Percentiles rank a stretch among this genome's conserved stretches.
Conservation (phyloP, 1,140 invertebrate genomes). For the Acromyrmex echinatior region DNA sequence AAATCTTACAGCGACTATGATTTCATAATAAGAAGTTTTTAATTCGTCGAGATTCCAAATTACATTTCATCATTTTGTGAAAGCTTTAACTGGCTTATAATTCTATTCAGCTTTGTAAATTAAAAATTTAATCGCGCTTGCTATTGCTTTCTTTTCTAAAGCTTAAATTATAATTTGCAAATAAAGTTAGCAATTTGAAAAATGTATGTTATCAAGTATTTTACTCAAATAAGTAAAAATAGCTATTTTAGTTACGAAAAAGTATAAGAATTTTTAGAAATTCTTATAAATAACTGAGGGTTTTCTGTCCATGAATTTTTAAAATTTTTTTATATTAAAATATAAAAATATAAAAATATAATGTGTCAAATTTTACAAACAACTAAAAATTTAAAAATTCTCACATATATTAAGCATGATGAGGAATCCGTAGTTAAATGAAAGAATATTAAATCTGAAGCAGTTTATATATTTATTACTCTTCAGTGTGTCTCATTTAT, state of each 20-base stretch:
- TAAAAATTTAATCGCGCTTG: slow-evolving; percentile 1
- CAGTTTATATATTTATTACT: neutral
- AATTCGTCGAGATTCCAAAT: neutral
- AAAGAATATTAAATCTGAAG: neutral
- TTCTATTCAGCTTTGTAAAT: neutral
- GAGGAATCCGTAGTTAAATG: neutral
- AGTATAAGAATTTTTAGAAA: neutral
- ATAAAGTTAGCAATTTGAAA: neutral
- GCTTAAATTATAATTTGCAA: neutral
- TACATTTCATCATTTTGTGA: slow-evolving; percentile 3
- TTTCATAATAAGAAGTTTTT: neutral
- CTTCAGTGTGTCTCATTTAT: slow-evolving; percentile 12
- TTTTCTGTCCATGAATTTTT: neutral
- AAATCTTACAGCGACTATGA: neutral
- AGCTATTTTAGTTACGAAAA: neutral
- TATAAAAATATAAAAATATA: neutral
- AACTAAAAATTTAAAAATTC: neutral
- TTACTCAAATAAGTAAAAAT: neutral
- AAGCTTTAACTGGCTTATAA: neutral
- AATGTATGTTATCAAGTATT: neutral
- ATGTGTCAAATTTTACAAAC: neutral
- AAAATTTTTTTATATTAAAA: neutral
- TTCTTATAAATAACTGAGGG: neutral
- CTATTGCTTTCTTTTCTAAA: neutral
- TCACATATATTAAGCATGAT: slow-evolving; percentile 2